Evolutionary conservation across 2,888 invertebrate species (phyloP), one percentile per base, ranked within the genome.

Genomic region (Chromoteleia sp.): DNA sequence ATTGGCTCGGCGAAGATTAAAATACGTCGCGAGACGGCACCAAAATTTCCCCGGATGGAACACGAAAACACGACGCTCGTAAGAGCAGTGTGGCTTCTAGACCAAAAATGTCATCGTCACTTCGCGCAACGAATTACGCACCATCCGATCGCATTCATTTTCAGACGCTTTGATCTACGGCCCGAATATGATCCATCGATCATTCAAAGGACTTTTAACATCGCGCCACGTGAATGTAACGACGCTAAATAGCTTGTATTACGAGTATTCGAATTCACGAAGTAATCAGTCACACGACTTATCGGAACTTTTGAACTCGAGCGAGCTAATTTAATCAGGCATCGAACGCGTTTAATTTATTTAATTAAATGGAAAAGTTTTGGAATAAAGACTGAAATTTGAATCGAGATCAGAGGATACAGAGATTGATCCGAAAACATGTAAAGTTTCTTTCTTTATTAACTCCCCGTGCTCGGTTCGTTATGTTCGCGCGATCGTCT

Each of bases 101-200:
- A 14, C 41, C n/a, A 10, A 71, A 71, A 58, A 36, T 33, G 50
- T 30, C 39, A 19, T 41, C 39, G 7, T 15, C 19, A 25, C 43
- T 61, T 50, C 43, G 36, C 45, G 52, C 56, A 50, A 59, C 67
- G 7, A 15, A 17, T 76, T 50, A 54, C 19, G 41, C 14, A 77
- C 61, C 50, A 5, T 76, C 36, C 52, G 12, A 45, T 10, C 25
- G 50, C 10, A 29, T 65, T 59, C 50, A 45, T 68, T 76, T 68
- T 2, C 5, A 39, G 67, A 12, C 10, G 8, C 52, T 76, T 77
- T 77, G 77, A 77, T 70, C 76, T 70, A 77, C 29, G 54, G 54
- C 45, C 41, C 36, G 39, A 56, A 48, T 30, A 58, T 52, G 68
- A 76, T 76, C 76, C 54, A 76, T 76, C 43, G 76, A 76, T 76